Percentiles rank a stretch among this genome's conserved stretches.
phyloP scores from a whole-genome alignment of 1,140 invertebrate species.

The Acromyrmex charruanus region DNA sequence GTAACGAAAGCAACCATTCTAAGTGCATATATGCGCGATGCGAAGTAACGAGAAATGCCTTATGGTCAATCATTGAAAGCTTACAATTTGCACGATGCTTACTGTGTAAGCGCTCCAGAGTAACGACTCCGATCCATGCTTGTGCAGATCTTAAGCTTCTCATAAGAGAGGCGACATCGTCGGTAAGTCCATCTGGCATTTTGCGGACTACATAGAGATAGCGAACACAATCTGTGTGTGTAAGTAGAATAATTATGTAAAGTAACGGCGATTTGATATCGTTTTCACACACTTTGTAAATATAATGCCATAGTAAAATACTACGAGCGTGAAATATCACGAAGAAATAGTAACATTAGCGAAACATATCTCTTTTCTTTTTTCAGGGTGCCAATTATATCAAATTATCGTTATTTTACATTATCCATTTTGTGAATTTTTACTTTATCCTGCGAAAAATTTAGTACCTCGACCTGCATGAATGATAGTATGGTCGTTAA shows the following conservation, averaged over 20 bases:
- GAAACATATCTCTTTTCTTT: not conserved
- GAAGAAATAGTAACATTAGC: not conserved
- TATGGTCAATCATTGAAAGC: conserved; percentile 45
- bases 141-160: conserved; percentile 48
- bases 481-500: conserved; percentile 25
- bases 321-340: not conserved
- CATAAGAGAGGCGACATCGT: conserved; percentile 41
- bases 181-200: conserved; percentile 54
- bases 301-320: not conserved
- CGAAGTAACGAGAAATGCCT: conserved; percentile 33
- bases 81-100: conserved; percentile 71
- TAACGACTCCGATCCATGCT: conserved; percentile 36
- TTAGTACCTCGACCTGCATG: not conserved
- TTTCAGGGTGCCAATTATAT: not conserved
- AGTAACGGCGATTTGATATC: conserved; percentile 15
- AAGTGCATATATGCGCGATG: not conserved
- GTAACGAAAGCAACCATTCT: not conserved
- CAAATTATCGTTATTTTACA: conserved; percentile 18
- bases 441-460: conserved; percentile 13
- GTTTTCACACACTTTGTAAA: not conserved
- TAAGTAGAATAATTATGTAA: conserved; percentile 33
- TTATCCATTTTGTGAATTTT: conserved; percentile 19
- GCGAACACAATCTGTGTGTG: conserved; percentile 24
- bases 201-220: conserved; percentile 52
- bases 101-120: conserved; percentile 76